Conservation (phyloP, 2,888 invertebrate species). For the Mellilla xanthometata region DNA sequence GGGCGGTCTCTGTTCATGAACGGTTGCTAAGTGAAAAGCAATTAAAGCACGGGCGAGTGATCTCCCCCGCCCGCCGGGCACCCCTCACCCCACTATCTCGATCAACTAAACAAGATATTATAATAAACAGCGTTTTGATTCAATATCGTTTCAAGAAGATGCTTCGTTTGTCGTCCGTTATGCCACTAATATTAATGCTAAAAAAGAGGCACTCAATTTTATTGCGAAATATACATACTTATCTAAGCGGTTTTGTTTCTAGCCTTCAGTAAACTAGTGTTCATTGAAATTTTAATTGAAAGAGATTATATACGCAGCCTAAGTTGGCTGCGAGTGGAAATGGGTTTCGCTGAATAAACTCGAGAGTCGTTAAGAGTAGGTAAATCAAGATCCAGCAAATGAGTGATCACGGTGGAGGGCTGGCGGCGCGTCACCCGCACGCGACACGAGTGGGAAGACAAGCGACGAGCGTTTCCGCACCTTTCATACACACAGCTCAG, state of each 20-base stretch:
- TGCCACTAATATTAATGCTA: too few relatives aligned
- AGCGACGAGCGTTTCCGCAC: constrained; percentile 57
- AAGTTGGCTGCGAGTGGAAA: not conserved
- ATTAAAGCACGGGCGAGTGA: constrained; percentile 83
- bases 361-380: constrained; percentile 5
- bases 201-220: too few relatives aligned
- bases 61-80: constrained; percentile 52
- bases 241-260: too few relatives aligned
- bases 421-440: constrained; percentile 38
- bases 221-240: too few relatives aligned
- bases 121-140: constrained; percentile 52
- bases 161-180: not conserved
- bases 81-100: constrained; percentile 53
- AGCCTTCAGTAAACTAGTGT: too few relatives aligned
- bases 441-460: constrained; percentile 32
- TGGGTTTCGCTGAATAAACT: too few relatives aligned
- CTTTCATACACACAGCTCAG: constrained; percentile 63
- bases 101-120: constrained; percentile 66
- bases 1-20: constrained; percentile 77
- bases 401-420: too few relatives aligned
- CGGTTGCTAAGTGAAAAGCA: constrained; percentile 83
- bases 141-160: constrained; percentile 28
- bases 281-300: too few relatives aligned
- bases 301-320: too few relatives aligned
- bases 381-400: constrained; percentile 13